Base-by-base conservation (phyloP, 2,888 invertebrate genomes). In the Cephonodes hylas region DNA sequence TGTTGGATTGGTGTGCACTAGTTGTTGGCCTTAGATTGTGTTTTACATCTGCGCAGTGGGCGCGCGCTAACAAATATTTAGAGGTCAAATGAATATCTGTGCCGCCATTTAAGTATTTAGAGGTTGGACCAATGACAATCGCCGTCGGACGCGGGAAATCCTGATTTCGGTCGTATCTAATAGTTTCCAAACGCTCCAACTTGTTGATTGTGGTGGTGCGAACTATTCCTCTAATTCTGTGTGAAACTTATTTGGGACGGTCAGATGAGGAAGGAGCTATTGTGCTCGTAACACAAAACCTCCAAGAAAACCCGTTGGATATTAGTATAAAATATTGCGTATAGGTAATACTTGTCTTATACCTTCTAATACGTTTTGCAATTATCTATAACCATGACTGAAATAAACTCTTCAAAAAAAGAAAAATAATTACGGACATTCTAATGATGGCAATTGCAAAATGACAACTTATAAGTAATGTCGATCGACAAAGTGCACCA, bases 41-140 rank as follows among this genome's bases (percentile, higher is more conserved):
- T 53, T 48, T 53, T 53, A 27, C 53, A 53, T 27, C 31, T 53
- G 53, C 53, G 53, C 53, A 27, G 48, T 25, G 27, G 18, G 53
- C 46, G 48, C 48, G 27, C 27, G 53, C 46, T 46, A 46, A 27
- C 53, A 53, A 53, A 53, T 53, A 53, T 53, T 53, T 53, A 53
- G 53, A 53, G 53, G 53, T 53, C 53, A 53, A 53, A 53, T 53
- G 27, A 53, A 53, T 53, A 53, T 31, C 53, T 53, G 53, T 53
- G 53, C 31, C 53, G 53, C 27, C 31, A 31, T 27, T 53, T 31
- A 53, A 31, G 18, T 53, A 31, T 53, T 27, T 53, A 53, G 27
- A 27, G 53, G 53, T 53, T 53, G 31, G 53, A 53, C 53, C 53
- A 53, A 53, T 53, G 27, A 53, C 53, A 31, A 53, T 7, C 53